Base-by-base conservation (phyloP, 2,797 vertebrate species). In the Tarsius wallacei region DNA sequence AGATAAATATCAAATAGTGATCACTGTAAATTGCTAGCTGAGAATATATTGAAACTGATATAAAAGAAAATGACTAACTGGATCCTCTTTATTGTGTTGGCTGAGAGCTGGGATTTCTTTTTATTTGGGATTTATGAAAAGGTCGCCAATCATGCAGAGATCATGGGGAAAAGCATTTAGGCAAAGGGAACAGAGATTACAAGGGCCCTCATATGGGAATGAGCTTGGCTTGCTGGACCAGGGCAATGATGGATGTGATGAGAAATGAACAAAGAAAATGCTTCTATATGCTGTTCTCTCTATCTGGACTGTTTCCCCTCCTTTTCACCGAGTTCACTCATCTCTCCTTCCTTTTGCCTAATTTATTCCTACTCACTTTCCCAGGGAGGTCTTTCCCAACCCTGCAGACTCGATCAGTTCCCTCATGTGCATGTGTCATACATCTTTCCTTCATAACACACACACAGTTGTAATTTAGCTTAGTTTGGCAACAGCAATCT, bases 1-100 rank as follows among this genome's bases (percentile, higher is more conserved):
- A 64, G 66, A 81, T 9, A 49, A 82, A 63, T 53, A 82, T 36
- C 28, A 94, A 7, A 71, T n/a, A 76, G 17, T 57, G 55, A 42
- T 89, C 22, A 59, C 59, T 87, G 14, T 74, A 87, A 2, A 96
- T 47, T 86, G 15, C 55, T 86, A 81, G 74, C 53, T 70, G 55
- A 95, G 61, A 94, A 82, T 81, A 80, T 93, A 66, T 80, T 68
- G 53, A 84, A 88, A 47, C 24, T 76, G 51, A 76, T 88, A 5
- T 53, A 47, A 93, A n/a, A 96, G 36, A 94, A 80, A 93, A 74
- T 57, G 31, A 47, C 36, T 85, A 26, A 84, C 24, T 63, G 49
- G 9, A 17, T 77, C 87, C 53, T 90, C 61, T 19, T 71, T 77
- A 13, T 0, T 87, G 63, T 4, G n/a, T 71, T 6, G 55, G 7